These are phyloP conservation scores for Leuciscus idus DNA, from an alignment of 2,113 vertebrate species.

Conservation along the genomic window DNA sequence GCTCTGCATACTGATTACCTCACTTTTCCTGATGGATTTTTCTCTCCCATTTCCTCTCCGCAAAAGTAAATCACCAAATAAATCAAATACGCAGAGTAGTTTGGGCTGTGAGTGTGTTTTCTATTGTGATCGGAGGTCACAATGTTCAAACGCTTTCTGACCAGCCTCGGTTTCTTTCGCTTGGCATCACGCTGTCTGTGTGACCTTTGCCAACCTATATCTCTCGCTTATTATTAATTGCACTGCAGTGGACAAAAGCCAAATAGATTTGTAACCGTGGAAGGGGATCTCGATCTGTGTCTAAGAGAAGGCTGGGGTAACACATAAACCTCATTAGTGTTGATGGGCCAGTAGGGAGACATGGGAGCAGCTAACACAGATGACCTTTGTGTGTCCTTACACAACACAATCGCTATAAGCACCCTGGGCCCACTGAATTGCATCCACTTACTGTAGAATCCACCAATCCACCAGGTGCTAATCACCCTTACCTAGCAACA, in stretches of 20 bases:
- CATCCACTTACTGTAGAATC: constrained; percentile 21
- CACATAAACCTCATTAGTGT: constrained; percentile 90
- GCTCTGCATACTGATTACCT: constrained; percentile 81
- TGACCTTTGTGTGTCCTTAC: constrained; percentile 86
- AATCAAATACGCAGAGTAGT: constrained; percentile 91
- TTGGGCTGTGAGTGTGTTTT: constrained; percentile 87
- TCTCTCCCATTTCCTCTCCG: constrained; percentile 71
- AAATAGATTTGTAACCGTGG: constrained; percentile 91
- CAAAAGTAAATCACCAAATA: constrained; percentile 94
- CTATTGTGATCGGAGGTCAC: constrained; percentile 83
- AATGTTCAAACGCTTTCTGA: constrained; percentile 43
- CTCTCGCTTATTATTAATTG: constrained; percentile 87
- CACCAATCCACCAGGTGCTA: constrained; percentile 23
- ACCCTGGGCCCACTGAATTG: constrained; percentile 33
- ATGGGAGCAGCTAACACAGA: constrained; percentile 76
- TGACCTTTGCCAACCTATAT: constrained; percentile 82
- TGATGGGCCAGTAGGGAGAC: constrained; percentile 87
- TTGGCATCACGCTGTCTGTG: constrained; percentile 70
- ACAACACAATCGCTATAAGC: constrained; percentile 67
- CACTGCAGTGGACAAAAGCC: constrained; percentile 86
- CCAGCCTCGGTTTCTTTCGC: constrained; percentile 49
- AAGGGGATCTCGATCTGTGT: constrained; percentile 89
- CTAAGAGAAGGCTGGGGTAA: constrained; percentile 81
- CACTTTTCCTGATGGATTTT: constrained; percentile 63
- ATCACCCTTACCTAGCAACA: constrained; percentile 7